Base-by-base conservation (phyloP, 2,113 vertebrate species). In the Daphoenositta chrysoptera region DNA sequence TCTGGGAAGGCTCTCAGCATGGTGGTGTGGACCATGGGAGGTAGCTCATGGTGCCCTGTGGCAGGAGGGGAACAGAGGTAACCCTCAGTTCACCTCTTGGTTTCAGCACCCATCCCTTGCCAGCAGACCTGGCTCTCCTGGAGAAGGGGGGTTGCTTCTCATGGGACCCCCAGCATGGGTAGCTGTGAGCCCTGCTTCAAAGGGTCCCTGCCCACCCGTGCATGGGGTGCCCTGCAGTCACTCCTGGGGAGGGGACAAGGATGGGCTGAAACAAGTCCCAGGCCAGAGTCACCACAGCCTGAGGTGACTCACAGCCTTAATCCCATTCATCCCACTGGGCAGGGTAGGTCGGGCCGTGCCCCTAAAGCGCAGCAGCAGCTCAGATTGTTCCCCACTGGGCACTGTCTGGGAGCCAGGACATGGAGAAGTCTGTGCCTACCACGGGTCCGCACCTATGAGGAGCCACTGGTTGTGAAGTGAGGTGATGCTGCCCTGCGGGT, bases 31-130 rank as follows among this genome's bases (percentile, higher is more conserved):
- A 99, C 98, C 28, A 99, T 60, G 0, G 99, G 99, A 45, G 99
- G 99, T 24, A 98, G 97, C 94, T 99, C 99, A 9, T 99, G 99
- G 80, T 99, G 99, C 35, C 99, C 99, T 99, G 50, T 7, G 14
- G 57, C 9, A 50, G 9, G 63, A 82, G 30, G 13, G 13, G 72
- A 85, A 80, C 37, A 39, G 51, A 68, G 17, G 66, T 6, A n/a
- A 19, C 26, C 5, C 3, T 39, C 39, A 35, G 15, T 37, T 18
- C 50, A 10, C 8, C 13, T n/a, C 35, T 13, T 10, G 44, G 9
- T 27, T 57, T 44, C 54, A 69, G 44, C 42, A 63, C 13, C 61
- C 35, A 26, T 10, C 27, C 39, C 33, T 64, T 48, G 21, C 31
- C 16, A 15, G 50, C 20, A 76, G 83, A 12, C 19, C 16, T 28